A percentile compares a stretch with the other conserved stretches of the same genome.
These are phyloP conservation scores for Erpornis zantholeuca DNA, from an alignment of 2,113 vertebrate species.

Conservation along the genomic window DNA sequence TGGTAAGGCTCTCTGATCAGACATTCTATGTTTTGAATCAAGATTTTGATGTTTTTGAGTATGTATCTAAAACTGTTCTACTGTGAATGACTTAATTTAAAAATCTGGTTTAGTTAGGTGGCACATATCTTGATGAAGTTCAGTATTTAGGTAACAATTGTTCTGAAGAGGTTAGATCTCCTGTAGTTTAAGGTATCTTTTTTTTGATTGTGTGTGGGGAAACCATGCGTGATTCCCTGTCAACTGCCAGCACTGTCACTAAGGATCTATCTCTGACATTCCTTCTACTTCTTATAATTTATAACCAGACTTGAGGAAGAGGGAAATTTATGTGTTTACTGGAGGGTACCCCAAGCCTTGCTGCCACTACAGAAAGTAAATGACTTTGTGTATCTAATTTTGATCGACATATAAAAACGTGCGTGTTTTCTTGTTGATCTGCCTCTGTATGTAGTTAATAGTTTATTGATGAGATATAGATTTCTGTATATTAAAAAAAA, in stretches of 20 bases:
- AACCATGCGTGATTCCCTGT: neutral
- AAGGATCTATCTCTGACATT: neutral
- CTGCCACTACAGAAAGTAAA: neutral
- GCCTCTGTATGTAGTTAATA: neutral
- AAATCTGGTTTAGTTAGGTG: neutral
- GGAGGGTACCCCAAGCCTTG: neutral
- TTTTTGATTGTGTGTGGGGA: neutral
- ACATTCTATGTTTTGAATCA: neutral
- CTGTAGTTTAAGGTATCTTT: neutral
- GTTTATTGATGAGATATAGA: neutral
- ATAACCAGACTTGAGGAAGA: neutral
- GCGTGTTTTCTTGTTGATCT: neutral
- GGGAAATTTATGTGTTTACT: neutral
- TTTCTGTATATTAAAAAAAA: neutral
- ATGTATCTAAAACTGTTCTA: neutral
- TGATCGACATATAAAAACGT: neutral
- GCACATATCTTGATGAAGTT: neutral
- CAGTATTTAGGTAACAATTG: neutral
- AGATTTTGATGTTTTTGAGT: neutral
- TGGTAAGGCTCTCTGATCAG: neutral
- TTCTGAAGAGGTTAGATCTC: neutral
- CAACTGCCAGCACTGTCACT: neutral
- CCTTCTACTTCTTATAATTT: neutral
- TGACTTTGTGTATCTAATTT: neutral
- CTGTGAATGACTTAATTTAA: neutral